Base-by-base conservation (phyloP, 2,888 invertebrate genomes). In the Unio pictorum region DNA sequence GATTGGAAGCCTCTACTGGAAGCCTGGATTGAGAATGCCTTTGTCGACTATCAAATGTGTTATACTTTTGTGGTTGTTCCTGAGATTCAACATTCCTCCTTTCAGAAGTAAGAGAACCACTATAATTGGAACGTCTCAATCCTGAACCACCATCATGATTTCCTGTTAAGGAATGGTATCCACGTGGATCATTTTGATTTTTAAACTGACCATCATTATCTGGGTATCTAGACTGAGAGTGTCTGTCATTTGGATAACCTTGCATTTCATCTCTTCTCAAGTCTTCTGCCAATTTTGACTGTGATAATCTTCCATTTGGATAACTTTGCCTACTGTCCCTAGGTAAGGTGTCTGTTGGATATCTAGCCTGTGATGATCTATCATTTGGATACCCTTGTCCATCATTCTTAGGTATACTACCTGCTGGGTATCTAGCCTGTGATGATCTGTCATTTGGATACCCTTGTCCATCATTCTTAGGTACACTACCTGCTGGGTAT, bases 371-470 rank as follows among this genome's bases (percentile, higher is more conserved):
- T 3, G 45, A 45, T 45, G 67, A 69, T 58, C 67, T 63, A 15
- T 69, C 66, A 63, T 68, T 59, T 65, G 55, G 54, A 60, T 66
- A 54, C 15, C 60, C 66, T 28, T 58, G 66, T 26, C 57, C 28
- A 45, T 45, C 45, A 45, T 45, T 45, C 11, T 15, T 45, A 45
- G 45, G 45, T 45, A 45, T 11, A 45, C 45, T 45, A 15, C 45
- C 45, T 45, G 45, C 4, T 45, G 45, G 15, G 45, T 45, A 45
- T 45, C 45, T 45, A 45, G 45, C 45, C 15, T 45, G 45, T 45
- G 45, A 45, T 68, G 75, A 73, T 72, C 74, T 68, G 66, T 79
- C 75, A 45, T 77, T 72, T 28, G 75, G 75, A 61, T 62, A 56
- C 23, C 57, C 63, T 15, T 55, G 64, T 54, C 57, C 28, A 45